Evolutionary conservation across 2,888 invertebrate genomes (phyloP), one percentile per base, ranked within the genome.

Genomic region (Cheilosia scutellata): DNA sequence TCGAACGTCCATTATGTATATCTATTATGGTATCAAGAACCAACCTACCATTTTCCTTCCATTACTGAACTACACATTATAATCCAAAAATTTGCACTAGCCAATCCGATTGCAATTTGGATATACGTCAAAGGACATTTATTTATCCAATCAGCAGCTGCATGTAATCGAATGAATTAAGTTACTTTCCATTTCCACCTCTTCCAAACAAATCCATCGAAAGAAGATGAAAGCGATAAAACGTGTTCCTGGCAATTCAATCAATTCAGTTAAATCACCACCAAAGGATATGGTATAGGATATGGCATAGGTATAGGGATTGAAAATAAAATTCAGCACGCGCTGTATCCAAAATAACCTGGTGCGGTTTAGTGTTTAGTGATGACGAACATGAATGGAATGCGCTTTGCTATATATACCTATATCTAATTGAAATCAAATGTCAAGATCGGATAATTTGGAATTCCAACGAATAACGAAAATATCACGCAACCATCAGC

Each of bases 91-190:
- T 31, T 20, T 31, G 3, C 70, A 37, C 9, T n/a, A 37, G 37
- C n/a, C 27, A 37, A 40, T 16, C 49, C 60, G 40, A 49, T 42
- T 51, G 40, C 25, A 37, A 60, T 75, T 74, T 53, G 20, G 27
- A 74, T 60, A 74, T 60, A 33, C 29, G 60, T 37, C 49, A 80
- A 68, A 74, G 66, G 66, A 80, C 57, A 82, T 68, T 63, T 70
- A 70, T 57, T 62, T 33, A 70, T 74, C 42, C 75, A 75, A 13
- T 47, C 62, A 40, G 47, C 80, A 68, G 62, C 55, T 70, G 80
- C 49, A 63, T 63, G 62, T 62, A 80, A 74, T 66, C 29, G 47
- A 16, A 11, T 4, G 53, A 62, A 20, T 53, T 40, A 31, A 62
- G 47, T 11, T 13, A 20, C 37, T n/a, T n/a, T n/a, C 37, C 9